phyloP scores from a whole-genome alignment of 1,140 invertebrate species.

The Anoplophora glabripennis region DNA sequence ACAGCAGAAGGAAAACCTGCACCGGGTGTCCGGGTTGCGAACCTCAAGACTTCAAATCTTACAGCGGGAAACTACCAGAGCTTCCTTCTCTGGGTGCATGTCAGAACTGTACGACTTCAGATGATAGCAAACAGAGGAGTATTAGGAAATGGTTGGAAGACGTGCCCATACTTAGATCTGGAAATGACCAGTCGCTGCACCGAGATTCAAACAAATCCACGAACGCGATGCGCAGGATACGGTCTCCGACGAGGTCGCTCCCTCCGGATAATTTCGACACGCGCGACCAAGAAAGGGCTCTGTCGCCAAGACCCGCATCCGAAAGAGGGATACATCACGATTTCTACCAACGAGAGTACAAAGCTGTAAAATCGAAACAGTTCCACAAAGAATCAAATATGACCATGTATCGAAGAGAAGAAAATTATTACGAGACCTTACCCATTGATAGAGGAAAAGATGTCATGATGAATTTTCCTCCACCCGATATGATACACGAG shows the following conservation, averaged over 20 bases:
- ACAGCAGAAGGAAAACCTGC: slow-evolving; percentile 56
- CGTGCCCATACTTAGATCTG: slow-evolving; percentile 56
- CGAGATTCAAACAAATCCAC: neutral
- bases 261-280: slow-evolving; percentile 35
- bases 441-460: slow-evolving; percentile 16
- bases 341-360: neutral
- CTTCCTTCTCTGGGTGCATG: slow-evolving; percentile 52
- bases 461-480: slow-evolving; percentile 30
- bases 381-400: neutral
- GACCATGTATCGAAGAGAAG: slow-evolving; percentile 1
- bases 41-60: slow-evolving; percentile 47
- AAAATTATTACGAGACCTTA: slow-evolving; percentile 41
- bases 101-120: slow-evolving; percentile 53
- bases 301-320: slow-evolving; percentile 38
- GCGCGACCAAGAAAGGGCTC: slow-evolving; percentile 16
- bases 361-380: neutral
- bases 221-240: slow-evolving; percentile 21
- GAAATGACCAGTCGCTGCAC: slow-evolving; percentile 23
- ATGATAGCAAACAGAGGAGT: slow-evolving; percentile 64
- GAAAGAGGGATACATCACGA: slow-evolving; percentile 23
- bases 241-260: slow-evolving; percentile 41
- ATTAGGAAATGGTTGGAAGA: slow-evolving; percentile 78
- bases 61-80: slow-evolving; percentile 46
- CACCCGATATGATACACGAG: slow-evolving; percentile 62
- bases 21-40: slow-evolving; percentile 65